Evolutionary conservation across 2,113 vertebrate genomes (phyloP), one percentile per base, ranked within the genome.

Genomic region (Alligator sinensis): DNA sequence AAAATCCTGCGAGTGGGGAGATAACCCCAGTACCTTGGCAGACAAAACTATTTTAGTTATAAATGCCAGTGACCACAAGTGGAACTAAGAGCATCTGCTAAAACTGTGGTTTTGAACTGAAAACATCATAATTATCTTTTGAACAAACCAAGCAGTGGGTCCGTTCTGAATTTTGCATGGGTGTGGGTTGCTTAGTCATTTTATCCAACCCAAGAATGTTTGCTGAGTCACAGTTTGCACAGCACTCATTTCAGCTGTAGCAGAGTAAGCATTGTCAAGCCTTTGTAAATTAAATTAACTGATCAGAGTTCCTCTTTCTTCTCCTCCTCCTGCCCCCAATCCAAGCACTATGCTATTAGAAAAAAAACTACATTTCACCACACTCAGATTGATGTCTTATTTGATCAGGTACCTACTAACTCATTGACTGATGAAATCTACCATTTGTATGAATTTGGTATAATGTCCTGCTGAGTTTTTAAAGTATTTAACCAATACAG

Each of bases 401-500:
- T 24, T 62, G 14, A 4, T 6, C 28, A 3, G 19, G 17, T 62
- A 34, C 60, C 87, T 66, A 6, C 22, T 17, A 1, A 68, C 4
- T 27, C 27, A 28, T 13, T 9, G 5, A 25, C 54, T 11, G 60
- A 15, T 17, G 74, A 70, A 88, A 70, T 18, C 8, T 22, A 30
- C 16, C 16, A 3, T 21, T 58, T 9, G 34, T 2, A 62, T 62
- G 64, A 60, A 28, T 14, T 5, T 14, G 17, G 13, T 58, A 21
- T 24, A 1, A 14, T 18, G 61, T 58, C 38, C 4, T 2, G 0
- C 59, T 6, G 16, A 4, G 34, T 8, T 0, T 19, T 18, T 8
- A 24, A 55, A 38, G 54, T 3, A 9, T 12, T 34, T 25, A 3
- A 57, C 0, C 0, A 25, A 22, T 19, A 0, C 27, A 5, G 9